Evolutionary conservation across 2,113 vertebrate species (phyloP).

Genomic region (Tricholaema leucomelas): DNA sequence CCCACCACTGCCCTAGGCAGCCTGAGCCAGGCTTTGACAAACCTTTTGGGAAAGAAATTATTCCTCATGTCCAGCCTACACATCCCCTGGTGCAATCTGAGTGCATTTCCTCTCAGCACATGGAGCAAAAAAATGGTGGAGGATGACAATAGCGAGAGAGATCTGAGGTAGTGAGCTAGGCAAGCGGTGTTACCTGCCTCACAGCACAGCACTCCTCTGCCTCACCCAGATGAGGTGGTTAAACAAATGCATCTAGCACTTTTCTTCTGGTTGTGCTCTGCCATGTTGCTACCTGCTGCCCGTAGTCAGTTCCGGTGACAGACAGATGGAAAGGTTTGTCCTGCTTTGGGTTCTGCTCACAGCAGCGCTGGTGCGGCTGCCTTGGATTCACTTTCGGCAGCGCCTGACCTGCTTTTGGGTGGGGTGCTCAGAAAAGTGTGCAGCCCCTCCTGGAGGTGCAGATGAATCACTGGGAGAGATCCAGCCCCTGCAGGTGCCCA

Average conservation of each 20-base stretch:
- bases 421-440: background rate
- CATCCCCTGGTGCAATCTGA: too few species aligned
- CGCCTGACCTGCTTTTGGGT: background rate
- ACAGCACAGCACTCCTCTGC: background rate
- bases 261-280: background rate
- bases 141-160: too few species aligned
- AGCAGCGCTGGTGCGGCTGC: fast-evolving
- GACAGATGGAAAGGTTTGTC: background rate
- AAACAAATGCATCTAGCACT: background rate
- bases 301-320: background rate
- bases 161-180: background rate
- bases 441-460: background rate
- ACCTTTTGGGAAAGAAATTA: too few species aligned
- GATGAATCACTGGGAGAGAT: background rate
- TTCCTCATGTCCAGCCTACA: too few species aligned
- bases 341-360: background rate
- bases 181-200: background rate
- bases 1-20: too few species aligned
- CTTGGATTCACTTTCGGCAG: background rate
- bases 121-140: too few species aligned
- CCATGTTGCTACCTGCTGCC: background rate
- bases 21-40: too few species aligned
- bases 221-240: background rate
- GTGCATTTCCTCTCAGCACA: too few species aligned
- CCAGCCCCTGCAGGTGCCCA: background rate